Evolutionary conservation across 2,797 vertebrate species (phyloP), one percentile per base, ranked within the genome.

Genomic region (Phrynocephalus guinanensis): DNA sequence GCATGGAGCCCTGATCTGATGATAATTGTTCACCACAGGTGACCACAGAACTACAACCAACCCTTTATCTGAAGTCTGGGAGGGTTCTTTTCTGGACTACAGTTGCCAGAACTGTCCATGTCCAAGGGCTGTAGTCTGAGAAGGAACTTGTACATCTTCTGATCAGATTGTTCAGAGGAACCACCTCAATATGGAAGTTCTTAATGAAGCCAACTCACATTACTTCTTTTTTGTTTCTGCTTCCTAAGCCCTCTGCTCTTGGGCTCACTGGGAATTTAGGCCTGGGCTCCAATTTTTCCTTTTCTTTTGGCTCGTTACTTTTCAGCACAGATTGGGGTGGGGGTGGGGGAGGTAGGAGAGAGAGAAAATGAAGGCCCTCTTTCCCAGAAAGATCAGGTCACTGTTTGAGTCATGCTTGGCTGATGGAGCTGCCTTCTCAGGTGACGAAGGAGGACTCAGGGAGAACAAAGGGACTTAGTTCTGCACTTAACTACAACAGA

Each of bases 311-410:
- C 80, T 86, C 76, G 56, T 63, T 81, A 72, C 79, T 56, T 82
- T 83, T 87, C 77, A 50, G 79, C 77, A 72, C n/a, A n/a, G 56
- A 76, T 63, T 56, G 11, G 52, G 13, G 52, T 56, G 11, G 13
- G 52, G 13, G 52, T 56, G 52, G 13, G 16, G n/a, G 75, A 67
- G 79, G 56, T 10, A 11, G 3, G n/a, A 28, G 20, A 26, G 63
- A 18, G 18, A 81, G 71, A 44, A 48, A 68, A 67, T 26, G 76
- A 86, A 73, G 75, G 60, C 87, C 71, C 84, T 75, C 78, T 92
- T 92, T 94, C 92, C 91, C 91, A 92, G 93, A 89, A 88, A 91
- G 91, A 92, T 94, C 93, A 90, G 85, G 90, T 93, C 88, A 90
- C 91, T 78, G 83, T 76, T 73, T 48, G 82, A 90, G 90, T 90